Base-by-base conservation (phyloP, 1,140 invertebrate genomes). In the Lepidurus arcticus region DNA sequence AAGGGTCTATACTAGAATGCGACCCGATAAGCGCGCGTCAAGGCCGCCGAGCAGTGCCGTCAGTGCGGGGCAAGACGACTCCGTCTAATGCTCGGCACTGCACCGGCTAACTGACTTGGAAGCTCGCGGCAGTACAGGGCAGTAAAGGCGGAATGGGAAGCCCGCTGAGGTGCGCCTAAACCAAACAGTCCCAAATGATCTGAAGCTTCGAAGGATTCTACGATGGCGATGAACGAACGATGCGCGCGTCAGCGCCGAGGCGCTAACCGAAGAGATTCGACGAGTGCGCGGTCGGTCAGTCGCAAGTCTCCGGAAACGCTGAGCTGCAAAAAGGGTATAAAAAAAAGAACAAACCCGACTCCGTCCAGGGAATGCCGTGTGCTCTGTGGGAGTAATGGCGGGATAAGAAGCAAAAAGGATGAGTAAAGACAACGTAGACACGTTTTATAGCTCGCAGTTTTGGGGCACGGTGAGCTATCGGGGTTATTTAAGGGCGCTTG, bases 41-140 rank as follows among this genome's bases (percentile, higher is more conserved):
- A 65, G 53, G 53, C 53, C 53, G 53, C 53, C 53, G 53, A 65
- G 21, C 34, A 34, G 4, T 2, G 34, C 34, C 53, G 53, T 65
- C 53, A 65, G 53, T 65, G 53, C 53, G 53, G 53, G 53, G 53
- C 53, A 65, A 65, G 53, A 65, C 53, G 53, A 65, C 53, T 65
- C 16, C 53, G 53, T 13, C 53, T 65, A 65, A 65, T 65, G 53
- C 53, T 65, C 53, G n/a, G 21, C 53, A 21, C 53, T 65, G 53
- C 21, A 65, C 53, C 53, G 53, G 53, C 53, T 65, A 65, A 65
- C 53, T 65, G 53, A 65, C 53, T 65, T 65, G 53, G 21, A 65
- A 65, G 53, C 53, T 65, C 53, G n/a, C 53, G 53, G 53, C 53
- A 21, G 53, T 65, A 65, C 53, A 65, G 21, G 21, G 53, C 21